phyloP scores from a whole-genome alignment of 2,888 invertebrate genomes.

The Ditula angustiorana region DNA sequence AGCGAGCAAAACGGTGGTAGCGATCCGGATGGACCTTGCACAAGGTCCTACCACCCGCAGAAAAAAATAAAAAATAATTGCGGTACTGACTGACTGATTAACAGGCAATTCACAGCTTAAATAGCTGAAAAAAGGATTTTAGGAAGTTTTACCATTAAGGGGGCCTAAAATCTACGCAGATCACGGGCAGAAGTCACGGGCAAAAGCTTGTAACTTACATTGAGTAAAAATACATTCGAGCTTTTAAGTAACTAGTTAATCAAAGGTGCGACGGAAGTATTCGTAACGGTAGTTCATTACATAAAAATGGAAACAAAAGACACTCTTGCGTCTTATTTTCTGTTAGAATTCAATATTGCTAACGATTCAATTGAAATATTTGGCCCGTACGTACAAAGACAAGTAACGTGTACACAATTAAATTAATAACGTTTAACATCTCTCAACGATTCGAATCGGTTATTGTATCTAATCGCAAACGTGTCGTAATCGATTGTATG shows the following conservation, averaged over 20 bases:
- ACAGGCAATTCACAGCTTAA: no score
- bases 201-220: no score
- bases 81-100: no score
- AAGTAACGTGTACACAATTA: constrained; percentile 54
- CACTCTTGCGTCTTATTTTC: not conserved
- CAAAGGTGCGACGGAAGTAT: not conserved
- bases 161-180: no score
- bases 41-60: no score
- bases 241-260: not conserved
- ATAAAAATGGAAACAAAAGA: constrained; percentile 1
- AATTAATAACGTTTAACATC: constrained; percentile 52
- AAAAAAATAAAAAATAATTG: no score
- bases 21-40: no score
- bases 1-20: no score
- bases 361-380: constrained; percentile 2
- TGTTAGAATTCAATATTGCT: not conserved
- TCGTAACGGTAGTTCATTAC: not conserved
- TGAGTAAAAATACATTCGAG: no score
- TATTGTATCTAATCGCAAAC: constrained; percentile 71
- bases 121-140: no score
- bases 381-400: constrained; percentile 43
- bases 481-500: constrained; percentile 73
- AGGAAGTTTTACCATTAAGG: no score
- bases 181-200: no score
- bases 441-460: constrained; percentile 70